Evolutionary conservation across 2,113 vertebrate genomes (phyloP), one percentile per base, ranked within the genome.

Genomic region (Anser brachyrhynchus): DNA sequence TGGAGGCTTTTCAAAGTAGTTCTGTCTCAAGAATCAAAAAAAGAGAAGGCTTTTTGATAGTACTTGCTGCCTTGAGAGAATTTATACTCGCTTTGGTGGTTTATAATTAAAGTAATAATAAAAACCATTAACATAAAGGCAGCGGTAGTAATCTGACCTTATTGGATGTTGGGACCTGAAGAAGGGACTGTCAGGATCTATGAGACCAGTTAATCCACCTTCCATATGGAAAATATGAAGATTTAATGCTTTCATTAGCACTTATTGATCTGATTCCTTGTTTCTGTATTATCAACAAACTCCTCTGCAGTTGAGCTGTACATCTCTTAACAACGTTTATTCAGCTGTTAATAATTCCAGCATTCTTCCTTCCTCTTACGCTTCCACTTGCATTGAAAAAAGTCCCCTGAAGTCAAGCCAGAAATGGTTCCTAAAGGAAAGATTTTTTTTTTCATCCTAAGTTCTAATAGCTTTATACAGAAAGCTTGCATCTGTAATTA

Each of bases 311-410:
- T 62, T 86, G 52, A 67, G 37, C 73, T 72, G 72, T 70, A 18
- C 41, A 66, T 91, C 29, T 87, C 52, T 78, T 83, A 35, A 89
- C 1, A 4, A 94, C 91, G 89, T 94, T 91, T 97, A 90, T 93
- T 94, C 95, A 91, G 55, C 80, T 87, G 91, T 33, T 90, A 81
- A 52, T 90, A 90, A 93, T 94, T 93, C 44, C 69, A 88, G 2
- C 61, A 51, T 84, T 90, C 66, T 90, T 93, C n/a, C 84, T 95
- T 94, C 72, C 79, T 95, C 62, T 80, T 22, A 39, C 57, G 81
- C n/a, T 93, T 97, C 85, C 31, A 87, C 85, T 75, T 57, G 11
- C 41, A 49, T 65, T 71, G 55, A 71, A 89, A 94, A 69, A 83
- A 95, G 90, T 91, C 65, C 62, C 52, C 11, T 82, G 57, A 94